Conservation (phyloP, 2,797 vertebrate genomes). For the Jordanella pulchra region DNA sequence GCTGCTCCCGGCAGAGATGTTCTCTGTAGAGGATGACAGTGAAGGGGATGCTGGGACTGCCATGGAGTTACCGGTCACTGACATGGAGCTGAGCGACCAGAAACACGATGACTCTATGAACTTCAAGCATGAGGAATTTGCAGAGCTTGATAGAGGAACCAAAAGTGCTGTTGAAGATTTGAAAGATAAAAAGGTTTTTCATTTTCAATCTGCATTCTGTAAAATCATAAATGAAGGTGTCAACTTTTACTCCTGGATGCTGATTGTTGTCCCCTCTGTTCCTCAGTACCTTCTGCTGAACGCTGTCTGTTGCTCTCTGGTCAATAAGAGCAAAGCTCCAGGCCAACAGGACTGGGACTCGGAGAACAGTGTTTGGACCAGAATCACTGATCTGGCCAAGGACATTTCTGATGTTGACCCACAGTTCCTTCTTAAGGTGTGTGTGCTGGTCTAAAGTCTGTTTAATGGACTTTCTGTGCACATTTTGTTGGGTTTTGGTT, state of each 20-base stretch:
- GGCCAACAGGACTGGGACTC: constrained; percentile 63
- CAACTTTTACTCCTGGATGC: not conserved
- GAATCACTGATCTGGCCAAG: constrained; percentile 70
- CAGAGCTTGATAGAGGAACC: constrained; percentile 41
- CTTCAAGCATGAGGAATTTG: constrained; percentile 65
- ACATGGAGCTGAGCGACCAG: constrained; percentile 27
- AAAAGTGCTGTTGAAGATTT: constrained; percentile 53
- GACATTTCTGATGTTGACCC: constrained; percentile 81
- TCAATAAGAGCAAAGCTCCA: constrained; percentile 66
- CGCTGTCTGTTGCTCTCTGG: constrained; percentile 81
- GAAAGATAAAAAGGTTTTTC: constrained; percentile 72
- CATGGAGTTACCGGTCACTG: constrained; percentile 35
- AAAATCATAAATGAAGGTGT: not conserved
- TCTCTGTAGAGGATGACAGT: constrained; percentile 8
- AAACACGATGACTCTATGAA: constrained; percentile 27
- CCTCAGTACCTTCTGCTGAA: constrained; percentile 82
- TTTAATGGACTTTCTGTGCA: not conserved
- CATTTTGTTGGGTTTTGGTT: not conserved
- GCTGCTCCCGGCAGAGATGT: no score
- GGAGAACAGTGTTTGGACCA: constrained; percentile 51
- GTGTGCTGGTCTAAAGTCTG: not conserved
- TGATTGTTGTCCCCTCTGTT: not conserved
- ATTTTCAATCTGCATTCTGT: not conserved
- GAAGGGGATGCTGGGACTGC: constrained; percentile 12
- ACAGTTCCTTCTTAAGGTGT: constrained; percentile 91